phyloP scores from a whole-genome alignment of 2,113 vertebrate genomes.

The Ictidomys tridecemlineatus region DNA sequence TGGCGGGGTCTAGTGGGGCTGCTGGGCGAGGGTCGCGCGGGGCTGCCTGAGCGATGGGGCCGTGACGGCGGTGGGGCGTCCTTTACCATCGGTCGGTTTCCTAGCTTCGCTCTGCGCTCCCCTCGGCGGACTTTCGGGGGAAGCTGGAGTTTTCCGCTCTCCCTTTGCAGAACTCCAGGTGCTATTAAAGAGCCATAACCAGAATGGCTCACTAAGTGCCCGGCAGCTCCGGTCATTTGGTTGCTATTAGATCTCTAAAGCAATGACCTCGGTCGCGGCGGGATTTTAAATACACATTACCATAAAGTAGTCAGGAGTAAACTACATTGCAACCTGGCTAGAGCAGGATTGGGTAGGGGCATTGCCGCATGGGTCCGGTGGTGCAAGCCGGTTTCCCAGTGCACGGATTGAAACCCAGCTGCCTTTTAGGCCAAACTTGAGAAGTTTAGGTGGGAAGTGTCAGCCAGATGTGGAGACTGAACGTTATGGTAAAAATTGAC shows the following conservation, averaged over 20 bases:
- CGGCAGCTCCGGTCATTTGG: slow-evolving; percentile 85
- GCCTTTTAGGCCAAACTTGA: slow-evolving; percentile 53
- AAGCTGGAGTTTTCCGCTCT: slow-evolving; percentile 64
- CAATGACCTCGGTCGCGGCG: slow-evolving; percentile 83
- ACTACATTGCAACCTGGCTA: slow-evolving; percentile 73
- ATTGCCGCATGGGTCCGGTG: neutral
- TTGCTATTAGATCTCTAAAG: slow-evolving; percentile 86
- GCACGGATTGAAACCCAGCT: neutral
- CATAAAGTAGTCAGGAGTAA: slow-evolving; percentile 81
- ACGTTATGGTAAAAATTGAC: neutral
- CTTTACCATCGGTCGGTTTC: neutral
- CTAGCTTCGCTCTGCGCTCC: neutral
- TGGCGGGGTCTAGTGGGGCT: neutral
- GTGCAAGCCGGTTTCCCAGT: neutral
- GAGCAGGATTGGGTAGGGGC: slow-evolving; percentile 29
- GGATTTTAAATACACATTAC: slow-evolving; percentile 85
- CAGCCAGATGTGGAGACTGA: neutral
- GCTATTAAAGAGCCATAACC: slow-evolving; percentile 84
- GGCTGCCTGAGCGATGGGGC: slow-evolving; percentile 5
- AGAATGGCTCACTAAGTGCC: slow-evolving; percentile 76
- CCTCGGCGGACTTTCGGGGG: slow-evolving; percentile 37
- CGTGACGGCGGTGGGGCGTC: slow-evolving; percentile 14
- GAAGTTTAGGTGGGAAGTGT: slow-evolving; percentile 71
- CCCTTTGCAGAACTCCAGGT: slow-evolving; percentile 58
- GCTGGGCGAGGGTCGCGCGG: slow-evolving; percentile 20